phyloP scores from a whole-genome alignment of 2,888 invertebrate genomes.

The Andrena minutula region DNA sequence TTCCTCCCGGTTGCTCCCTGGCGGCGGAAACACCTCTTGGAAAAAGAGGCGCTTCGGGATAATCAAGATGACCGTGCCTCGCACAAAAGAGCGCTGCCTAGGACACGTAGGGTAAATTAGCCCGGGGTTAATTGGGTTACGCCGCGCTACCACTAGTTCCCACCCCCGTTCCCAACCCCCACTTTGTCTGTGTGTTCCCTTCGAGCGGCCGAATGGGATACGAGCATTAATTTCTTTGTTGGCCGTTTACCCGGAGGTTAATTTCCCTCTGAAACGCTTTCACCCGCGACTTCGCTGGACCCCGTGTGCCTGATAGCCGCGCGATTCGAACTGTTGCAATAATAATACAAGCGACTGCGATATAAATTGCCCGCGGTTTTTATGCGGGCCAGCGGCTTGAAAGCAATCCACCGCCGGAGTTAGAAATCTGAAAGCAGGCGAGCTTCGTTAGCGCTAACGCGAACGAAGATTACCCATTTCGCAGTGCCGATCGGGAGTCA shows the following conservation, averaged over 20 bases:
- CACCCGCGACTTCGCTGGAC: constrained; percentile 9
- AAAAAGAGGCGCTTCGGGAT: constrained; percentile 51
- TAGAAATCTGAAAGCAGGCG: background rate
- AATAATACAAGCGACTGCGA: constrained; percentile 31
- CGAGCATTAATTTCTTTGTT: constrained; percentile 66
- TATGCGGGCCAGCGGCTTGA: background rate
- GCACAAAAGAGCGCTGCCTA: constrained; percentile 52
- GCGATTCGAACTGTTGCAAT: constrained; percentile 17
- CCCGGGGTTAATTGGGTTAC: constrained; percentile 70
- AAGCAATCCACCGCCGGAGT: background rate
- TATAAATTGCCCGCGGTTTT: constrained; percentile 2
- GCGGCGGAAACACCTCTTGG: constrained; percentile 29
- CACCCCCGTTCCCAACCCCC: constrained; percentile 3
- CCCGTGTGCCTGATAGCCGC: constrained; percentile 27
- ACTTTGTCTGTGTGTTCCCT: background rate
- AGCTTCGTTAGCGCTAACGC: background rate
- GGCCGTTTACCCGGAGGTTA: constrained; percentile 51
- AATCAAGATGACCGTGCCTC: constrained; percentile 66
- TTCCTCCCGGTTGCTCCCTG: background rate
- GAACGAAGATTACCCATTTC: background rate
- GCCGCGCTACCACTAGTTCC: constrained; percentile 32
- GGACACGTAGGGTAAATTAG: constrained; percentile 71
- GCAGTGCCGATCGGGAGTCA: background rate
- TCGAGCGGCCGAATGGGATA: constrained; percentile 37
- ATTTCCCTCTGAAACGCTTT: constrained; percentile 52